A percentile compares a stretch with the other conserved stretches of the same genome.
phyloP scores from a whole-genome alignment of 2,797 vertebrate species.

The Parauchenoglanis ngamensis region DNA sequence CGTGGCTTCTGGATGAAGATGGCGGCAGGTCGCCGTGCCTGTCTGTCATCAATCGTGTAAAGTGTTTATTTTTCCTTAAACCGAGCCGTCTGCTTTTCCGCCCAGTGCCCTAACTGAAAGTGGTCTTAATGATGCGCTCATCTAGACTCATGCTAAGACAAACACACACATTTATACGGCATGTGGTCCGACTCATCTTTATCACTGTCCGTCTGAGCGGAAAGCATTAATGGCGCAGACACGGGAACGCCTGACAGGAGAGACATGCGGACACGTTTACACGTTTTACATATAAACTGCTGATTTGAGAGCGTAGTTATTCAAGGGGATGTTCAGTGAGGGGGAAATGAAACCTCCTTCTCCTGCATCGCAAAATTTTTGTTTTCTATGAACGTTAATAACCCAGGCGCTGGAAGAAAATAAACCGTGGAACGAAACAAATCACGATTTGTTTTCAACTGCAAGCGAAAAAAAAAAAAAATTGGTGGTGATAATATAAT shows the following conservation, averaged over 20 bases:
- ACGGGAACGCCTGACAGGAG: background rate
- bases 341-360: background rate
- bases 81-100: slow-evolving; percentile 7
- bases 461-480: background rate
- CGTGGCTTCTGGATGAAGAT: background rate
- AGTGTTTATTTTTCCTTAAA: slow-evolving; percentile 48
- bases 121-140: background rate
- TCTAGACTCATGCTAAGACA: background rate
- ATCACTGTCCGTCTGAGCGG: slow-evolving; percentile 18
- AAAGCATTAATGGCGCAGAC: slow-evolving; percentile 42
- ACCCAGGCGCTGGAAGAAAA: background rate
- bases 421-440: background rate
- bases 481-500: background rate
- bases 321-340: background rate
- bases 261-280: background rate
- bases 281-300: background rate
- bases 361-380: too few relatives aligned
- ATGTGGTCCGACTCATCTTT: slow-evolving; percentile 34
- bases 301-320: background rate
- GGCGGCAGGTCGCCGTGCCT: slow-evolving; percentile 1
- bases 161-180: background rate
- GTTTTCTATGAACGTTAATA: background rate
- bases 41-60: slow-evolving; percentile 29
- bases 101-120: background rate
- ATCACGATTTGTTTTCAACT: background rate